Base-by-base conservation (phyloP, 2,113 vertebrate genomes). In the Esox niger region DNA sequence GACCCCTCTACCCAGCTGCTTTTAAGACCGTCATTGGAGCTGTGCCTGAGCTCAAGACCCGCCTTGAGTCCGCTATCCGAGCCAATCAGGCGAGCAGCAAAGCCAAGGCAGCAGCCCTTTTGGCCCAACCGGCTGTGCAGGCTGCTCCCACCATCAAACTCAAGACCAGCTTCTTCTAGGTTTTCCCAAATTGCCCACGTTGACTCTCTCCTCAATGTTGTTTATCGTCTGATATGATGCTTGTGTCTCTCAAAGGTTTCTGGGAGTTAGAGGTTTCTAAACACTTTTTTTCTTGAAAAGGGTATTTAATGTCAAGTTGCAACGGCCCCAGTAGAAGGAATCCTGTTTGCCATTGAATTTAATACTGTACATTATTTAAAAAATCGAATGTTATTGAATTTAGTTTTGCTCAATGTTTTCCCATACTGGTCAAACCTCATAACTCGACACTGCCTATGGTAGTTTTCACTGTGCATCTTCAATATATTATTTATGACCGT, bases 11-110 rank as follows among this genome's bases (percentile, higher is more conserved):
- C 76, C 97, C 98, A 32, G 93, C 90, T 30, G 97, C 97, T 80
- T 99, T 99, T 89, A 98, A 98, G 89, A 94, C 91, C 9, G 97
- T 99, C n/a, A 96, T 99, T 80, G 95, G 96, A 71, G 96, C 97
- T 8, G 96, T 95, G 64, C 95, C 96, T 20, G 96, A 98, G 79
- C 88, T 99, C 71, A 99, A 99, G 90, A 91, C 87, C 25, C 93
- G 93, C 30, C 90, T 99, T 72, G 97, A 99, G 91, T 94, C 94
- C 58, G 98, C 98, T 64, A 92, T 99, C 76, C 89, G 94, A 73
- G 95, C 95, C 78, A 97, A 94, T 76, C 97, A 99, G 82, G 96
- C 95, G 26, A 97, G 94, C 92, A 92, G 73, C 77, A 95, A 93
- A 90, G 95, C 96, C 66, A 95, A 95, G 86, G 94, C 92, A 32